Conservation (phyloP, 2,888 invertebrate species). For the Stictocephala bisonia region DNA sequence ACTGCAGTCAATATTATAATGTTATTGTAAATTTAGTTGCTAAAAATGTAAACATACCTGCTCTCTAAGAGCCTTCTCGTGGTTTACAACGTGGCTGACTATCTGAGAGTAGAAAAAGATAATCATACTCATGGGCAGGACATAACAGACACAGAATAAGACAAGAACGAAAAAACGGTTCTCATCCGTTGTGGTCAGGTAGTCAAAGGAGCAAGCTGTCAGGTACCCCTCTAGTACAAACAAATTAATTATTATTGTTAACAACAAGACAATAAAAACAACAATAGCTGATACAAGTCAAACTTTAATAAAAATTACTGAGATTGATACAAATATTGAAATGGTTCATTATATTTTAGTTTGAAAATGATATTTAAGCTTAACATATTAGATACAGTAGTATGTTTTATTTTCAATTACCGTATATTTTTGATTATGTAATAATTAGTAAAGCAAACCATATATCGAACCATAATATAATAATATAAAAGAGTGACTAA, state of each 20-base stretch:
- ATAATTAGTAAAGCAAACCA: no score
- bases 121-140: conserved; percentile 80
- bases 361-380: background rate
- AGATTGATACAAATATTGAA: no score
- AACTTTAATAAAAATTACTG: no score
- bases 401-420: no score
- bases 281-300: no score
- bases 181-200: conserved; percentile 81
- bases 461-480: no score
- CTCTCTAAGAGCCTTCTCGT: conserved; percentile 83
- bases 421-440: no score
- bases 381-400: background rate
- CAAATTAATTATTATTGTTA: background rate
- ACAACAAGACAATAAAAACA: conserved; percentile 39
- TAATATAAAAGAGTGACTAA: no score
- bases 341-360: background rate
- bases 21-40: no score
- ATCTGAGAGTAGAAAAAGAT: conserved; percentile 88
- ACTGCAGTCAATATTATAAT: no score
- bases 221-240: conserved; percentile 83
- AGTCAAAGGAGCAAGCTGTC: conserved; percentile 87
- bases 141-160: conserved; percentile 82
- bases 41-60: no score
- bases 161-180: conserved; percentile 80
- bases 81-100: conserved; percentile 86